Base-by-base conservation (phyloP, 2,888 invertebrate species). In the Boloria euphrosyne region DNA sequence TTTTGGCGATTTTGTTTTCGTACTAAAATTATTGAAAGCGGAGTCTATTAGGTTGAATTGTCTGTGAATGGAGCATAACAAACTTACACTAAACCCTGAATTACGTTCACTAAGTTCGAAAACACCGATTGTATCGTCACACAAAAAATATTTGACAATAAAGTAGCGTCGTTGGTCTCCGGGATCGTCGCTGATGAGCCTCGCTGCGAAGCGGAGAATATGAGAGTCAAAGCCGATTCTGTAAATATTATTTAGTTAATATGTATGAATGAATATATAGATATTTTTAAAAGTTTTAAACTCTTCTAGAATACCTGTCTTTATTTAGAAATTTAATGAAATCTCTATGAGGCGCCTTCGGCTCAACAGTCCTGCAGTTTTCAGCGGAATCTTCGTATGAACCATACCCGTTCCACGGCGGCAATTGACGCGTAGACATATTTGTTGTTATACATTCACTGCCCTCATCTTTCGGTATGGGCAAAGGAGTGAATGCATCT, bases 381-480 rank as follows among this genome's bases (percentile, higher is more conserved):
- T 96, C 96, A 10, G 97, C 96, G 0, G 98, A 98, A 81, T 98
- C 98, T 69, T 97, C 97, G 79, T 97, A 96, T 0, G 95, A 94
- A 0, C 98, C 98, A 86, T 95, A 97, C 3, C 98, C 98, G 80
- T 98, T 98, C 94, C 97, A 98, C 0, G 98, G 98, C 0, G 98
- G 98, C 53, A 96, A 80, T 72, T 93, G 84, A 1, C 93, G 84
- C 22, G 92, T 85, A 4, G 81, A 79, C 53, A 87, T 69, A 2
- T 73, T 78, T 58, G 85, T 76, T 65, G 86, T 76, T 13, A 88
- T 68, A 59, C 82, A 80, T 65, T 85, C 84, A 0, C 75, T 78
- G 4, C 78, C 73, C 10, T 82, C 76, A 16, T 86, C 84, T 43
- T 80, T 76, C 2, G 95, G 95, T 60, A 85, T 80, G 22, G 87